These are phyloP conservation scores for Lepisosteus oculatus DNA, from an alignment of 2,113 vertebrate genomes.

Conservation along the genomic window DNA sequence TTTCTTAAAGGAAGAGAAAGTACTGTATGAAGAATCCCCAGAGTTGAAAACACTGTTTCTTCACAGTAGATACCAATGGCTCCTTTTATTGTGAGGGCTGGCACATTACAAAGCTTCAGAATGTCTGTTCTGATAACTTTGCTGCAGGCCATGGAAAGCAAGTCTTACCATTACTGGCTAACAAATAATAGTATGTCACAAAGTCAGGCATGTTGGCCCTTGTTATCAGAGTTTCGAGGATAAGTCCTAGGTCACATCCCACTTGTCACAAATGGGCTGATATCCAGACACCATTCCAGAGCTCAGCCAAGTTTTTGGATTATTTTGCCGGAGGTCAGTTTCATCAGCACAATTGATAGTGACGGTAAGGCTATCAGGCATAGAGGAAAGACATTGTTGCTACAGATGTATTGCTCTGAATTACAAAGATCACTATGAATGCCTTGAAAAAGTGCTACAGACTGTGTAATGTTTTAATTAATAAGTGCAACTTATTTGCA, in stretches of 20 bases:
- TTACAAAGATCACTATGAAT: not conserved
- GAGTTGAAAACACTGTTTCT: not conserved
- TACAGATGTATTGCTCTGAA: not conserved
- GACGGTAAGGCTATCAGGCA: not conserved
- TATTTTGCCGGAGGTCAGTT: not conserved
- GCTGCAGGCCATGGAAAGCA: constrained; percentile 1
- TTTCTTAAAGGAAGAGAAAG: not conserved
- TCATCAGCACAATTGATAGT: constrained; percentile 10
- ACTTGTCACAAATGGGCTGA: not conserved
- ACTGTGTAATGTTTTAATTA: no score
- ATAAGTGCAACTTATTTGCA: no score
- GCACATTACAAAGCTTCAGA: not conserved
- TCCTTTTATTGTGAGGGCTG: not conserved
- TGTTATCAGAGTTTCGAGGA: not conserved
- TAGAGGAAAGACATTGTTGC: not conserved
- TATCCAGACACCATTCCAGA: not conserved
- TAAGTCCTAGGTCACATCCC: not conserved
- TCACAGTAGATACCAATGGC: not conserved
- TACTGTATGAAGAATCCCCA: not conserved
- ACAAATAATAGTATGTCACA: not conserved
- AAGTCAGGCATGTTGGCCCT: not conserved
- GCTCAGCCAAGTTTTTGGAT: not conserved
- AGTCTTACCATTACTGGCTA: not conserved
- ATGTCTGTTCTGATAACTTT: not conserved
- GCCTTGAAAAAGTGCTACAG: no score